These are phyloP conservation scores for Smutsia temminckii DNA, from an alignment of 2,797 vertebrate species.

Conservation along the genomic window DNA sequence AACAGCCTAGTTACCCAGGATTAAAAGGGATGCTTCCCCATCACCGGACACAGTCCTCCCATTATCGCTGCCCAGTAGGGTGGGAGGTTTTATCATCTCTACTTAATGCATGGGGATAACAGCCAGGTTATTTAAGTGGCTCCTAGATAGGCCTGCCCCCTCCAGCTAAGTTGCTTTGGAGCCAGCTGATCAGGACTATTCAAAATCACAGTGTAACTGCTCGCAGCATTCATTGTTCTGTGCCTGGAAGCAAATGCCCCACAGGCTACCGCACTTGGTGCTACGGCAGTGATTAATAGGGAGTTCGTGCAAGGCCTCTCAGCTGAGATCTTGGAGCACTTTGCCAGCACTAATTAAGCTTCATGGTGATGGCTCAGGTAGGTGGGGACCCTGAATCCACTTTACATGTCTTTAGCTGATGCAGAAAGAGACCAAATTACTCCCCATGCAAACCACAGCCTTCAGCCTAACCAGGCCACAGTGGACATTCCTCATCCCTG, in stretches of 20 bases:
- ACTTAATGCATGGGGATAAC: constrained; percentile 34
- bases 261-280: constrained; percentile 43
- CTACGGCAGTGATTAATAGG: constrained; percentile 68
- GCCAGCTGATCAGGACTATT: constrained; percentile 36
- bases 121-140: constrained; percentile 51
- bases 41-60: neutral
- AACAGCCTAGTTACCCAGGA: neutral
- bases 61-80: neutral
- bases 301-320: constrained; percentile 52
- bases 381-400: constrained; percentile 3
- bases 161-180: constrained; percentile 59
- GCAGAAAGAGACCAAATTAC: constrained; percentile 37
- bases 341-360: constrained; percentile 73
- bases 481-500: neutral
- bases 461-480: constrained; percentile 2
- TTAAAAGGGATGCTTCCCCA: neutral
- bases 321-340: constrained; percentile 55
- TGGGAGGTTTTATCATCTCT: constrained; percentile 14
- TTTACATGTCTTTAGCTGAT: constrained; percentile 40
- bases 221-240: constrained; percentile 56
- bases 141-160: constrained; percentile 8
- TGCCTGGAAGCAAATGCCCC: constrained; percentile 43
- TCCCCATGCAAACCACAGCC: constrained; percentile 24
- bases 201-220: constrained; percentile 53
- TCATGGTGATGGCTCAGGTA: constrained; percentile 47